phyloP scores from a whole-genome alignment of 2,113 vertebrate genomes.

The Lutjanus erythropterus region DNA sequence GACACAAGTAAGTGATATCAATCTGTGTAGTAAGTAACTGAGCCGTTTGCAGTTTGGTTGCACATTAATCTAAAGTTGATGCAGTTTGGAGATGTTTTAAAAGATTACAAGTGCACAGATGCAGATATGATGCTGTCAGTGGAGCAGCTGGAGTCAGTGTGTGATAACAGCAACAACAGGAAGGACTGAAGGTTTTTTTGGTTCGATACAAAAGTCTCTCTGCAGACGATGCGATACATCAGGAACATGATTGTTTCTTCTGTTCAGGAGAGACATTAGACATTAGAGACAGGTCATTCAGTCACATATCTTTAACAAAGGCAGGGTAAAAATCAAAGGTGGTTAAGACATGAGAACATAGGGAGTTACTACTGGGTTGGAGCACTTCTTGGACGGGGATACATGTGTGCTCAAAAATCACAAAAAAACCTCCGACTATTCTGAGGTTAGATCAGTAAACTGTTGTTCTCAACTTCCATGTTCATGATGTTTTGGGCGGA shows the following conservation, averaged over 20 bases:
- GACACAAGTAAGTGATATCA: neutral
- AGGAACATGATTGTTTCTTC: conserved; percentile 8
- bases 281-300: neutral
- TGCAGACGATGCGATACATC: neutral
- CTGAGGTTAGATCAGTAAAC: too few relatives aligned
- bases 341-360: too few relatives aligned
- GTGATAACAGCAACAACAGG: conserved; percentile 10
- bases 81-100: neutral
- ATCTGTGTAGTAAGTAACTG: neutral
- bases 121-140: neutral
- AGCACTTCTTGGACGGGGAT: too few relatives aligned
- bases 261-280: conserved; percentile 22
- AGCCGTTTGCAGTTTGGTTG: neutral
- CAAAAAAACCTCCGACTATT: too few relatives aligned
- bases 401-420: too few relatives aligned
- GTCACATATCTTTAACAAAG: neutral
- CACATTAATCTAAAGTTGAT: neutral
- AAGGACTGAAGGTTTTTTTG: conserved; percentile 14
- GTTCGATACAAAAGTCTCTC: conserved; percentile 1
- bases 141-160: conserved; percentile 7
- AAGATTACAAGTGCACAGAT: neutral
- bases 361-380: too few relatives aligned
- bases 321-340: too few relatives aligned
- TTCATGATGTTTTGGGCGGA: too few relatives aligned
- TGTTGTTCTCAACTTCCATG: too few relatives aligned